These are phyloP conservation scores for Oscheius sp. DNA, from an alignment of 2,888 invertebrate species.

Conservation along the genomic window DNA sequence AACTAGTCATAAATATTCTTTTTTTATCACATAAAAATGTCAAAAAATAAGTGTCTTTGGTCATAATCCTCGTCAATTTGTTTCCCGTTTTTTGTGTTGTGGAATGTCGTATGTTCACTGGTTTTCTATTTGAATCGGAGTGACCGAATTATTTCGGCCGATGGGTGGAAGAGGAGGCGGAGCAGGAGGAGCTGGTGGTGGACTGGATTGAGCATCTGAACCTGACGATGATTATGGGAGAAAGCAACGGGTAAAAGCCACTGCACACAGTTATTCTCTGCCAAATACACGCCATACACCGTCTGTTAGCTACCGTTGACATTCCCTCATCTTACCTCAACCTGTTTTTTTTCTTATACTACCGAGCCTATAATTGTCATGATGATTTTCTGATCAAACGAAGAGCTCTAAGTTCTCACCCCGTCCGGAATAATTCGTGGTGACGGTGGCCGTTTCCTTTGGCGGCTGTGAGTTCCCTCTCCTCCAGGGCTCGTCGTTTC, in stretches of 20 bases:
- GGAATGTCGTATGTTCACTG: conserved; percentile 17
- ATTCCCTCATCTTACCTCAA: conserved; percentile 9
- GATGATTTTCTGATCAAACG: not conserved
- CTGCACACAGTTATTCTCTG: not conserved
- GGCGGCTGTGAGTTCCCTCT: conserved; percentile 11
- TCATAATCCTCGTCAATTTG: conserved; percentile 23
- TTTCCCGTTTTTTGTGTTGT: not conserved
- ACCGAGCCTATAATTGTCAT: conserved; percentile 11
- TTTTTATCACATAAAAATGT: conserved; percentile 13
- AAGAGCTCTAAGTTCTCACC: conserved; percentile 1
- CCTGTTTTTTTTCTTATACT: conserved; percentile 4
- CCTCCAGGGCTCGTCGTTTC: conserved; percentile 33
- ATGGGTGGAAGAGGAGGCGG: conserved; percentile 7
- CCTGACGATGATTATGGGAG: not conserved
- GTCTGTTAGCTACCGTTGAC: not conserved
- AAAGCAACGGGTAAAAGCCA: not conserved
- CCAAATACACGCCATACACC: not conserved
- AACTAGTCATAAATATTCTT: conserved; percentile 13
- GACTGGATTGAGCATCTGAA: conserved; percentile 3
- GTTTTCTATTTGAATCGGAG: conserved; percentile 21
- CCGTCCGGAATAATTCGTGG: not conserved
- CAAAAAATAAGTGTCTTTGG: conserved; percentile 16
- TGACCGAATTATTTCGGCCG: conserved; percentile 14
- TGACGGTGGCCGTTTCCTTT: conserved; percentile 21
- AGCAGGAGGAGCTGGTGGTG: not conserved